Evolutionary conservation across 1,140 invertebrate genomes (phyloP).

Genomic region (Musca vetustissima): DNA sequence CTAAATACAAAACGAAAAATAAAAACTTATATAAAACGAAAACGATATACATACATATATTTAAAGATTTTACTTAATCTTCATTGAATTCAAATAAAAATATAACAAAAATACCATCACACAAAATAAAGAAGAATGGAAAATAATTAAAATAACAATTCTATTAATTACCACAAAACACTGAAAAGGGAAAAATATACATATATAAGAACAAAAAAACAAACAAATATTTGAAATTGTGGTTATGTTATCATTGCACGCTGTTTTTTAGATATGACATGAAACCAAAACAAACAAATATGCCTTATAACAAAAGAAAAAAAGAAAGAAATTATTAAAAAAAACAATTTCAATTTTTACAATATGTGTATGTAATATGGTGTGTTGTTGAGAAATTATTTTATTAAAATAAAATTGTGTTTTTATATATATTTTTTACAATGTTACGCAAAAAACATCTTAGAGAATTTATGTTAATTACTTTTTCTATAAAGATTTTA

Average conservation of each 20-base stretch:
- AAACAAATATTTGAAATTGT: too few species aligned
- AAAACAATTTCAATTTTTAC: too few species aligned
- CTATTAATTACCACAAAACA: too few species aligned
- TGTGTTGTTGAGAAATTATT: too few species aligned
- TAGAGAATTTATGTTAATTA: too few species aligned
- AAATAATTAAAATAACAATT: neutral
- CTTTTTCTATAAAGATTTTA: too few species aligned
- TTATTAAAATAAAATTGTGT: too few species aligned
- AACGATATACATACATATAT: neutral
- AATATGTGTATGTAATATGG: too few species aligned
- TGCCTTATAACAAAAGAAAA: conserved; percentile 2
- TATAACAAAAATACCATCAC: neutral
- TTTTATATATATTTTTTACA: too few species aligned
- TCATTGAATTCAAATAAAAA: conserved; percentile 11
- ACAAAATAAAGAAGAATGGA: neutral
- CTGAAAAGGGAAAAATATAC: too few species aligned
- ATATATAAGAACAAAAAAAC: too few species aligned
- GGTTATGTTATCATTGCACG: conserved; percentile 22
- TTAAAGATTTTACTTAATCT: conserved; percentile 11
- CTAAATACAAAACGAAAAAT: neutral
- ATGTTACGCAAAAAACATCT: too few species aligned
- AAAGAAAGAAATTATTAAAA: neutral
- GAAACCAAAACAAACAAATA: conserved; percentile 2
- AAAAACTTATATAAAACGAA: neutral
- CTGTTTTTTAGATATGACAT: conserved; percentile 16